Evolutionary conservation across 1,140 invertebrate genomes (phyloP).

Genomic region (Homalodisca vitripennis): DNA sequence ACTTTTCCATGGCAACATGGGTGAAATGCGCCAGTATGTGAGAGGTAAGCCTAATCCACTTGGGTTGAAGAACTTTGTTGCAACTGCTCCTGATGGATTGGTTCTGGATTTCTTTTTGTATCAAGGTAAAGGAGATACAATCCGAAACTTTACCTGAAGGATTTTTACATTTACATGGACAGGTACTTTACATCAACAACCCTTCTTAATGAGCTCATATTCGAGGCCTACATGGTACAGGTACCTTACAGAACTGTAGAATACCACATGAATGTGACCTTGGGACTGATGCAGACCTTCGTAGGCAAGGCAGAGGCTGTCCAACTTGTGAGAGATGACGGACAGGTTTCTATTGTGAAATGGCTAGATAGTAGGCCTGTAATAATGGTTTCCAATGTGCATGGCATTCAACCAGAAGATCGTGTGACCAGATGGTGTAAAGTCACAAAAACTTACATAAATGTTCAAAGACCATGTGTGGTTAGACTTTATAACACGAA

Average conservation of each 20-base stretch:
- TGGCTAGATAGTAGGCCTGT: constrained; percentile 11
- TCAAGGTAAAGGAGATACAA: constrained; percentile 12
- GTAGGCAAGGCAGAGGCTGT: neutral
- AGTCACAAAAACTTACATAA: too few species aligned
- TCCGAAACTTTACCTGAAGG: neutral
- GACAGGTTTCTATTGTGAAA: constrained; percentile 19
- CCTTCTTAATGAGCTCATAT: neutral
- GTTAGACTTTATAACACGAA: constrained; percentile 1
- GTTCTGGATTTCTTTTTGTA: constrained; percentile 13
- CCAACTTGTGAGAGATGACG: constrained; percentile 15
- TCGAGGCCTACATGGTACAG: neutral
- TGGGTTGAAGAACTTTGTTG: too few species aligned
- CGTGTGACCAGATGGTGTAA: too few species aligned
- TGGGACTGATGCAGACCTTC: too few species aligned
- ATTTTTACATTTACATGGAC: too few species aligned
- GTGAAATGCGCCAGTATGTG: too few species aligned
- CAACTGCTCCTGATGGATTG: too few species aligned
- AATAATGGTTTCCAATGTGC: neutral
- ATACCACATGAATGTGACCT: neutral
- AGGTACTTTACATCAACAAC: too few species aligned
- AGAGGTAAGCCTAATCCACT: too few species aligned
- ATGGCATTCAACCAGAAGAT: neutral
- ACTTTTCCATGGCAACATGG: too few species aligned
- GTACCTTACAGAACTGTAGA: neutral
- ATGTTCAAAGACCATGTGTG: neutral